These are phyloP conservation scores for Calameuta filiformis DNA, from an alignment of 2,888 invertebrate genomes.

Conservation along the genomic window DNA sequence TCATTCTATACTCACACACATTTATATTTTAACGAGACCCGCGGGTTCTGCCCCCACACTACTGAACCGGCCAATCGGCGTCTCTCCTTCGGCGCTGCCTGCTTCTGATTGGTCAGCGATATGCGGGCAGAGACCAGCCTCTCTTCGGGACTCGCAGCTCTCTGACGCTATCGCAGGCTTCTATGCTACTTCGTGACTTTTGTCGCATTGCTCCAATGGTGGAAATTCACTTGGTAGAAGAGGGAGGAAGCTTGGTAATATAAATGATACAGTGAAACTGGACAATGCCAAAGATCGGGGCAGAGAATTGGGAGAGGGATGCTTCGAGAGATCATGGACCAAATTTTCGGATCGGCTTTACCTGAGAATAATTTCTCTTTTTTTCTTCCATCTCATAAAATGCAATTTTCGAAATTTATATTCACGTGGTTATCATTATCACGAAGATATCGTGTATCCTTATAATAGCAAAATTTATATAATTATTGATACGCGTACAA, in stretches of 20 bases:
- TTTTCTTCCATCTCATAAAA: neutral
- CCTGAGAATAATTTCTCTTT: neutral
- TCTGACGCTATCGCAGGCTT: neutral
- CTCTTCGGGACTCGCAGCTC: constrained; percentile 7
- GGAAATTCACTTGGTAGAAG: neutral
- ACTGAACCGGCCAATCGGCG: constrained; percentile 50
- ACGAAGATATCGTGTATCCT: neutral
- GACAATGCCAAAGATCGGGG: neutral
- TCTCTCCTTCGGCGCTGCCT: constrained; percentile 23
- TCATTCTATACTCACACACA: constrained; percentile 60
- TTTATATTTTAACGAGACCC: constrained; percentile 61
- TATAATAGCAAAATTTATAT: neutral
- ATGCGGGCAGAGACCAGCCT: constrained; percentile 51
- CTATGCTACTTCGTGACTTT: neutral
- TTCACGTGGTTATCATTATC: neutral
- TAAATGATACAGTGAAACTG: neutral
- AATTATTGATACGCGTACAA: neutral
- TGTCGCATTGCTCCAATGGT: neutral
- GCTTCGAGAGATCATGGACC: neutral
- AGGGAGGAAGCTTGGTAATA: neutral
- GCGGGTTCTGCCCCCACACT: constrained; percentile 54
- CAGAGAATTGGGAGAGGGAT: neutral
- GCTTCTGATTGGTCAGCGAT: constrained; percentile 32
- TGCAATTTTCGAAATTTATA: neutral
- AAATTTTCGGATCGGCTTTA: neutral